Conservation (phyloP, 2,113 vertebrate genomes). For the Eublepharis macularius region DNA sequence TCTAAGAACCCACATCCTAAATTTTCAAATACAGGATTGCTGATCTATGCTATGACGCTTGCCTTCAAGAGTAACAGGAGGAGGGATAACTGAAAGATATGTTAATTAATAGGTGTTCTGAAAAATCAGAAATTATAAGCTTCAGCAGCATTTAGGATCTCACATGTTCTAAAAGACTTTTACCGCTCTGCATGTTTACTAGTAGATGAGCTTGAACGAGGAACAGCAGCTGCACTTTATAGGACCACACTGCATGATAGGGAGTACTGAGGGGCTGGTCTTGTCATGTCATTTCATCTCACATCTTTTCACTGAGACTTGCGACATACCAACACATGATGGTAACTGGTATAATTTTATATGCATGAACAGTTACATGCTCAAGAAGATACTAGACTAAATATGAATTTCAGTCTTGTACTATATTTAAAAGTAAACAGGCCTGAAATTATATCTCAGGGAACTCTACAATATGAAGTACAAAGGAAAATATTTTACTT, state of each 20-base stretch:
- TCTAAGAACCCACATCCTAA: neutral
- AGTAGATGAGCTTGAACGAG: neutral
- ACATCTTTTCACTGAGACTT: neutral
- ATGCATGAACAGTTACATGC: neutral
- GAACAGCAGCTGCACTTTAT: neutral
- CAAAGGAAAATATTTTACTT: neutral
- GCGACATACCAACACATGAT: neutral
- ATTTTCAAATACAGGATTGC: neutral
- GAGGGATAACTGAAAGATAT: constrained; percentile 4
- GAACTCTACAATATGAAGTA: neutral
- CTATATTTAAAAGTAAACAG: neutral
- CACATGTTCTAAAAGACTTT: constrained; percentile 16
- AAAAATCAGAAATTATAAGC: constrained; percentile 30
- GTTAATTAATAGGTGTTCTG: constrained; percentile 39
- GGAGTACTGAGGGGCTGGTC: no score
- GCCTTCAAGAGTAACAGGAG: neutral
- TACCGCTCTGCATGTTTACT: neutral
- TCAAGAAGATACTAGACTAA: neutral
- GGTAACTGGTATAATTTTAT: neutral
- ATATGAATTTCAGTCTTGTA: neutral
- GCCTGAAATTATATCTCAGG: neutral
- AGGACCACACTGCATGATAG: neutral
- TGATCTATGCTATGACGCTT: neutral
- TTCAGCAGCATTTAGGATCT: constrained; percentile 35
- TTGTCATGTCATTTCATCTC: neutral